These are phyloP conservation scores for Lethocerus indicus DNA, from an alignment of 1,140 invertebrate species.

Conservation along the genomic window DNA sequence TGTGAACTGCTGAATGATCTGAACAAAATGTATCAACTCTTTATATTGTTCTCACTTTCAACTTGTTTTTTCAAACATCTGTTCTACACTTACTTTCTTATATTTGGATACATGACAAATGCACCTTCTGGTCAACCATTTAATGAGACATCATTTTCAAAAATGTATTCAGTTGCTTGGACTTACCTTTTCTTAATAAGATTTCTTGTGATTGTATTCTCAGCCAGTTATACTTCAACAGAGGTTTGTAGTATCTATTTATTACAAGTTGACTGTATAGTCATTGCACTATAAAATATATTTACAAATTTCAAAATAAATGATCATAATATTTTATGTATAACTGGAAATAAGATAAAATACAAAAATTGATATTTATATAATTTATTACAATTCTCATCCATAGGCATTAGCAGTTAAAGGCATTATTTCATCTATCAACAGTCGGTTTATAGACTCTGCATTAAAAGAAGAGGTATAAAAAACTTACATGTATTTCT, in stretches of 20 bases:
- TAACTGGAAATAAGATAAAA: too few species aligned
- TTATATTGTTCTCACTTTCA: slow-evolving; percentile 13
- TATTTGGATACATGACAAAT: slow-evolving; percentile 16
- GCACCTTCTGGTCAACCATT: slow-evolving; percentile 3
- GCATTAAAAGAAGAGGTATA: slow-evolving; percentile 14
- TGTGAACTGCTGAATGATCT: slow-evolving; percentile 13
- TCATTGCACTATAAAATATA: background rate
- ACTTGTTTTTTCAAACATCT: slow-evolving; percentile 17
- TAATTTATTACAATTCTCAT: too few species aligned
- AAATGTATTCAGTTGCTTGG: background rate
- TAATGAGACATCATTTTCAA: slow-evolving; percentile 2
- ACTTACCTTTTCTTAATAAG: background rate
- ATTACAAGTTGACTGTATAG: too few species aligned
- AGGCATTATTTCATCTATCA: too few species aligned
- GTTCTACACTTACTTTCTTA: slow-evolving; percentile 18
- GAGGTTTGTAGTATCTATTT: too few species aligned
- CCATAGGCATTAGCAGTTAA: too few species aligned
- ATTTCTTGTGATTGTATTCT: background rate
- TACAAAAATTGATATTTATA: too few species aligned
- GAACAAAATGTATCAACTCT: slow-evolving; percentile 16
- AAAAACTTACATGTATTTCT: slow-evolving; percentile 11
- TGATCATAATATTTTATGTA: too few species aligned
- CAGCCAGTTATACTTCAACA: background rate
- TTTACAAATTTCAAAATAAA: slow-evolving; percentile 8
- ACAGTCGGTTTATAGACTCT: slow-evolving; percentile 15